Conservation (phyloP, 2,888 invertebrate species). For the Oxycera nigricornis region DNA sequence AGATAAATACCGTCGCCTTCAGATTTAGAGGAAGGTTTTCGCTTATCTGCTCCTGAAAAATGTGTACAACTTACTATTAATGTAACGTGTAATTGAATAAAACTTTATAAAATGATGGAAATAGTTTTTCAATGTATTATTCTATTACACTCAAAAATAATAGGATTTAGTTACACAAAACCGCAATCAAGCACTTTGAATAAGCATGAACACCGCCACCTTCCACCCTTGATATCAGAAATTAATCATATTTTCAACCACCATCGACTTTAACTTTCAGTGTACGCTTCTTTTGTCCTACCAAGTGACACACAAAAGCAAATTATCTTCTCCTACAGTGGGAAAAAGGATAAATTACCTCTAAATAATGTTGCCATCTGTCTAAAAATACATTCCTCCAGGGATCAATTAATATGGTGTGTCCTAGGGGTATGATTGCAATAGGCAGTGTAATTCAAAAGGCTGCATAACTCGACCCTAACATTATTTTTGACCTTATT, state of each 20-base stretch:
- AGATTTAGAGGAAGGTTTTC: no score
- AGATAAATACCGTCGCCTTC: conserved; percentile 30
- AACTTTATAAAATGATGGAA: no score
- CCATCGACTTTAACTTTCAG: conserved; percentile 16
- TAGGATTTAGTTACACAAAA: no score
- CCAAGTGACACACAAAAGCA: conserved; percentile 37
- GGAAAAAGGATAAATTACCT: conserved; percentile 44
- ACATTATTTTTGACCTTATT: conserved; percentile 35
- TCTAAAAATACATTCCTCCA: conserved; percentile 40
- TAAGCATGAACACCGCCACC: no score
- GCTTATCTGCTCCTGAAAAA: no score
- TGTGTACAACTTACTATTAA: no score
- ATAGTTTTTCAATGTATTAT: no score
- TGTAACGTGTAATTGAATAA: no score
- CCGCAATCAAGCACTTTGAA: no score
- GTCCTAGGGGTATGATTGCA: conserved; percentile 32
- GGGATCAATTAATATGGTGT: conserved; percentile 43
- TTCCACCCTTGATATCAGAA: no score
- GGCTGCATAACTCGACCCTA: background rate
- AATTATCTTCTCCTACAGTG: conserved; percentile 37
- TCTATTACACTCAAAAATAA: no score
- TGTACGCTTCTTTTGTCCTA: conserved; percentile 37
- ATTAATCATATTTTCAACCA: conserved; percentile 34
- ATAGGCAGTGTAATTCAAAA: background rate
- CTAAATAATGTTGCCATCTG: conserved; percentile 45